Conservation (phyloP, 2,888 invertebrate genomes). For the Horisme vitalbata region DNA sequence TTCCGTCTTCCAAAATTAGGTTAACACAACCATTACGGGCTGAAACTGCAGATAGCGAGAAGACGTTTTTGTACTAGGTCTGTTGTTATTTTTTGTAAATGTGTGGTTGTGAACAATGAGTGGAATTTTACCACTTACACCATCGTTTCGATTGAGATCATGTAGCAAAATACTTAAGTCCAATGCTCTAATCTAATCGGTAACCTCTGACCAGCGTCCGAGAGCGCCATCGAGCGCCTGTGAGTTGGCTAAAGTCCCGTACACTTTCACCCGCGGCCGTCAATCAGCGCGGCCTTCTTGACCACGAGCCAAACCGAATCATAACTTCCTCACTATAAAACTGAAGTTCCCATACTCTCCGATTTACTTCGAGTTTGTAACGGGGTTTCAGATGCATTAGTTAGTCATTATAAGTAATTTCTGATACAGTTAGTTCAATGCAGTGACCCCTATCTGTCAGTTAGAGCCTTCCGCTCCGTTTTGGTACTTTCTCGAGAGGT, state of each 20-base stretch:
- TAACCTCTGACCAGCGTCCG: conserved; percentile 35
- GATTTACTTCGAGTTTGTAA: conserved; percentile 14
- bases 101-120: too few species aligned
- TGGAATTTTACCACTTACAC: too few species aligned
- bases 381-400: conserved; percentile 32
- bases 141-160: too few species aligned
- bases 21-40: neutral
- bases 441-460: conserved; percentile 31
- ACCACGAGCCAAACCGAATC: conserved; percentile 24
- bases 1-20: conserved; percentile 17
- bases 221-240: conserved; percentile 31
- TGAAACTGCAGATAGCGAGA: too few species aligned
- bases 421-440: conserved; percentile 30
- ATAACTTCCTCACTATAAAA: conserved; percentile 17
- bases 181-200: conserved; percentile 25
- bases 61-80: too few species aligned
- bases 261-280: conserved; percentile 51
- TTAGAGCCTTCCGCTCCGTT: conserved; percentile 22
- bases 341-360: conserved; percentile 9
- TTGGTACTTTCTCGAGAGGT: conserved; percentile 18
- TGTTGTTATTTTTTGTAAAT: too few species aligned
- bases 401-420: conserved; percentile 29
- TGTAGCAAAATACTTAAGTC: too few species aligned
- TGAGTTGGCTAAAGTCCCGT: conserved; percentile 54
- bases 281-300: conserved; percentile 38